phyloP scores from a whole-genome alignment of 2,888 invertebrate species.

The Drosophila algonquin region DNA sequence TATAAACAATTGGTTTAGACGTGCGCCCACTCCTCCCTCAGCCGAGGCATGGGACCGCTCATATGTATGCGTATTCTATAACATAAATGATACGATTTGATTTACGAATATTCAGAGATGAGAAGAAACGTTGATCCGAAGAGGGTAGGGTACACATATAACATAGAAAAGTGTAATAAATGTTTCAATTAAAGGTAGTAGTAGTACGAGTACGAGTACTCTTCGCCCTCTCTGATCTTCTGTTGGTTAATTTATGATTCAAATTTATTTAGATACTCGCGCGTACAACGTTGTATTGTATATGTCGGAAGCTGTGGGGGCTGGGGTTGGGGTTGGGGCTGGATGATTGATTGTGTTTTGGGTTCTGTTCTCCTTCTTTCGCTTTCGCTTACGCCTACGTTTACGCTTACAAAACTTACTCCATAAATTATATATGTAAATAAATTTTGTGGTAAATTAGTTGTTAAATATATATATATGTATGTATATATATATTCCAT shows the following conservation, averaged over 20 bases:
- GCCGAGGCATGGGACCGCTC: conserved; percentile 17
- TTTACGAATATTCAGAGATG: conserved; percentile 5
- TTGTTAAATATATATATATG: conserved; percentile 16
- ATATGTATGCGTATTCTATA: conserved; percentile 74
- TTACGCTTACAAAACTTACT: conserved; percentile 66
- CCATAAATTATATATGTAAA: conserved; percentile 75
- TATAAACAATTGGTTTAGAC: conserved; percentile 55
- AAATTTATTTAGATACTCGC: neutral
- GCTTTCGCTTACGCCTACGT: conserved; percentile 44
- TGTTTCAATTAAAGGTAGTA: conserved; percentile 26
- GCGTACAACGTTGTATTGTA: conserved; percentile 10
- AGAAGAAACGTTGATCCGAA: conserved; percentile 25
- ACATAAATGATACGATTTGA: conserved; percentile 46
- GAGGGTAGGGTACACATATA: conserved; percentile 39
- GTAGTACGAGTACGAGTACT: conserved; percentile 13
- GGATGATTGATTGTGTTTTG: conserved; percentile 67
- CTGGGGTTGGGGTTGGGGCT: neutral
- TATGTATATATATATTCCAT: conserved; percentile 43
- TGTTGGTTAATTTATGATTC: conserved; percentile 12
- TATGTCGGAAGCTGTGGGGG: conserved; percentile 51
- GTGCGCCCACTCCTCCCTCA: conserved; percentile 2
- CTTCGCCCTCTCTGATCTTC: neutral
- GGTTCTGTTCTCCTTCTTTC: conserved; percentile 44
- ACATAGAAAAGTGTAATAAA: conserved; percentile 24
- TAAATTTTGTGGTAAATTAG: conserved; percentile 74